A percentile compares a stretch with the other conserved stretches of the same genome.
These are phyloP conservation scores for Priocnemis perturbator DNA, from an alignment of 2,888 invertebrate genomes.

Conservation along the genomic window DNA sequence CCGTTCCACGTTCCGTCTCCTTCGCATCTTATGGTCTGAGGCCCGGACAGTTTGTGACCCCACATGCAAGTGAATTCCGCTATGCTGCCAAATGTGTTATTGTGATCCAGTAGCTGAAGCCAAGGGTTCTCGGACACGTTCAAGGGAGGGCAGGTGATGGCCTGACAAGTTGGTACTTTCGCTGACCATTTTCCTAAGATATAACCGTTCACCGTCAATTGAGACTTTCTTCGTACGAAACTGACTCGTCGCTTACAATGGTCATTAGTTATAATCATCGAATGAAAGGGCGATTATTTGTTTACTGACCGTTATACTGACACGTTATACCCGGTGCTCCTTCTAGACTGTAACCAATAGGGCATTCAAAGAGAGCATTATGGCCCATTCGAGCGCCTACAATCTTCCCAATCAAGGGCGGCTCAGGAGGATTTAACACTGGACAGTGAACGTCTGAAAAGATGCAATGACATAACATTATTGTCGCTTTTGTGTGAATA, in stretches of 20 bases:
- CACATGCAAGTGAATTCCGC: constrained; percentile 90
- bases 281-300: background rate
- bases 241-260: background rate
- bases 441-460: constrained; percentile 74
- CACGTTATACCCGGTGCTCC: constrained; percentile 89
- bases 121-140: constrained; percentile 81
- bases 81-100: constrained; percentile 87
- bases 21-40: constrained; percentile 87
- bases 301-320: constrained; percentile 76
- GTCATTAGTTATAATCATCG: background rate
- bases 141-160: constrained; percentile 86
- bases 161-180: constrained; percentile 83
- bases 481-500: too few species aligned
- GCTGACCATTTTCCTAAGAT: constrained; percentile 86
- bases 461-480: too few species aligned
- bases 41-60: constrained; percentile 87
- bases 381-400: constrained; percentile 89
- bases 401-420: constrained; percentile 82
- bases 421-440: constrained; percentile 75
- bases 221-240: background rate
- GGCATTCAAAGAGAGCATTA: constrained; percentile 86
- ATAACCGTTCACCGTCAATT: constrained; percentile 17
- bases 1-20: constrained; percentile 88
- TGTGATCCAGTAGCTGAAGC: constrained; percentile 85
- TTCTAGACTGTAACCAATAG: constrained; percentile 86